A percentile compares a stretch with the other conserved stretches of the same genome.
Conservation (phyloP, 2,113 vertebrate species). For the Charadrius vociferus region DNA sequence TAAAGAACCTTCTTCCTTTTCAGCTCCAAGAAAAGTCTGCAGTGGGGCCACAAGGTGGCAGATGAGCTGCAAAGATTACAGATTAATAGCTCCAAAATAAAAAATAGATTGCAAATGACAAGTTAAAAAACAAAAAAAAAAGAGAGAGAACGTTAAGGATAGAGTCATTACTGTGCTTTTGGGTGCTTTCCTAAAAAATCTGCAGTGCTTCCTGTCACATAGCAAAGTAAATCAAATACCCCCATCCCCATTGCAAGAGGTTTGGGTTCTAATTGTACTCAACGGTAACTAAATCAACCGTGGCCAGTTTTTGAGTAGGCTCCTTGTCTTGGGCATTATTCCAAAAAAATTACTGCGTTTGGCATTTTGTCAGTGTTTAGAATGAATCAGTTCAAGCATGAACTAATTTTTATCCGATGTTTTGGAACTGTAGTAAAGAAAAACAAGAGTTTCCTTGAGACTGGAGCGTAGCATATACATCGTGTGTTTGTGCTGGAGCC, state of each 20-base stretch:
- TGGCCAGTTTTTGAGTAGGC: accelerated
- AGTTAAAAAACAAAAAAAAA: not conserved
- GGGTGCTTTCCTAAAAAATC: not conserved
- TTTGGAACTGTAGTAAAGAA: not conserved
- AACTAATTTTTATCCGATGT: not conserved
- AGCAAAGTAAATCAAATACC: not conserved
- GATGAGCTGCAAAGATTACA: conserved; percentile 52
- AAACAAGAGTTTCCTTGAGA: not conserved
- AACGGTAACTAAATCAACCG: not conserved
- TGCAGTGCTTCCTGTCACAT: not conserved
- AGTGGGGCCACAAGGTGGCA: conserved; percentile 68
- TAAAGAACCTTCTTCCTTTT: not conserved
- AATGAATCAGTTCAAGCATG: not conserved
- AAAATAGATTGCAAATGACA: not conserved
- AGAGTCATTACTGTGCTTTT: not conserved
- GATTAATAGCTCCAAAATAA: not conserved
- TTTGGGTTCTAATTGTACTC: not conserved
- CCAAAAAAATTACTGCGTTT: not conserved
- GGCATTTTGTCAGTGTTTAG: not conserved
- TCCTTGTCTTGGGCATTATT: not conserved
- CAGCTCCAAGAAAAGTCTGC: not conserved
- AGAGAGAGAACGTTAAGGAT: not conserved
- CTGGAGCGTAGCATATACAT: accelerated
- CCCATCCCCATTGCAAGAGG: not conserved
- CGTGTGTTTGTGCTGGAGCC: not conserved